These are phyloP conservation scores for Eilema depressum DNA, from an alignment of 2,888 invertebrate genomes.

Conservation along the genomic window DNA sequence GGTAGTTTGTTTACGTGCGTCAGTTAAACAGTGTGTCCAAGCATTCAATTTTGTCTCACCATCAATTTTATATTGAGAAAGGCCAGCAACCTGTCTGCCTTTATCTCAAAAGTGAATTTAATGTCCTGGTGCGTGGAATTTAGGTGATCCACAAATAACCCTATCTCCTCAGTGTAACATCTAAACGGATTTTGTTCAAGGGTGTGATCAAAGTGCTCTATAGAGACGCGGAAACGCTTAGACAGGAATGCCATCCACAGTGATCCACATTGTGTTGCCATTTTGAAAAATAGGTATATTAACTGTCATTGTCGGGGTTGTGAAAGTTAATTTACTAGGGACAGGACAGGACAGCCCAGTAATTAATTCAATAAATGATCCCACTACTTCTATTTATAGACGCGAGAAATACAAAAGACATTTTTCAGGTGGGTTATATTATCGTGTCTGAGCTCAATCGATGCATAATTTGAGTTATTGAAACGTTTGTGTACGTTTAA, in stretches of 20 bases:
- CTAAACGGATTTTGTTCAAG: background rate
- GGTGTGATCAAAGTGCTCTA: background rate
- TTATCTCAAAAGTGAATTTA: background rate
- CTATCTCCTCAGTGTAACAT: background rate
- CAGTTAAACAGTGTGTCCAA: background rate
- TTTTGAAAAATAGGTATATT: background rate
- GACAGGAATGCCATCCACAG: background rate
- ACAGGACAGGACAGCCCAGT: background rate
- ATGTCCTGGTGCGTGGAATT: background rate
- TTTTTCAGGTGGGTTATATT: too few relatives aligned
- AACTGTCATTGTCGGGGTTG: background rate
- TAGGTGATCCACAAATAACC: background rate
- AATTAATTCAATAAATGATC: too few relatives aligned
- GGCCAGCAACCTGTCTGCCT: background rate
- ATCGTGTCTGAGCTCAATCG: too few relatives aligned
- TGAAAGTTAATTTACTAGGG: background rate
- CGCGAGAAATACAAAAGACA: too few relatives aligned
- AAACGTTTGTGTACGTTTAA: too few relatives aligned
- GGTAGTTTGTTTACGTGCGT: background rate
- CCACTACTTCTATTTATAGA: too few relatives aligned
- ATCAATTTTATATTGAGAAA: background rate
- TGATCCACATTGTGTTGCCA: background rate
- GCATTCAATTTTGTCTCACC: background rate
- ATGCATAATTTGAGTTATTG: too few relatives aligned
- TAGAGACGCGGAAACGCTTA: slow-evolving; percentile 1